phyloP scores from a whole-genome alignment of 2,113 vertebrate genomes.

The Mohoua ochrocephala region DNA sequence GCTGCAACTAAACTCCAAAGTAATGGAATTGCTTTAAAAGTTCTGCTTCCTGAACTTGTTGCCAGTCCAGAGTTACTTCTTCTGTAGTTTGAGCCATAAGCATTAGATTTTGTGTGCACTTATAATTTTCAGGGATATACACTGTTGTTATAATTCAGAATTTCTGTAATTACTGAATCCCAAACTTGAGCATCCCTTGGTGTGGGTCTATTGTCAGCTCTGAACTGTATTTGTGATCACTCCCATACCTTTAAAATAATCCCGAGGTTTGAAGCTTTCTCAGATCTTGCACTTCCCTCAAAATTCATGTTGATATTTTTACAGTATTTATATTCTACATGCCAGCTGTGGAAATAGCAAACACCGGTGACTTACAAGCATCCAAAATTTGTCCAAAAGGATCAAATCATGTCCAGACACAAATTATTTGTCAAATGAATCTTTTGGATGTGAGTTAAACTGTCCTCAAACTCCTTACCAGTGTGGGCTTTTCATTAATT shows the following conservation, averaged over 20 bases:
- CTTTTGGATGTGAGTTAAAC: not conserved
- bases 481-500: not conserved
- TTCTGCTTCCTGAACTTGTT: not conserved
- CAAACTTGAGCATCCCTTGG: not conserved
- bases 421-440: not conserved
- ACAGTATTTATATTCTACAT: not conserved
- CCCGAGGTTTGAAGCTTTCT: not conserved
- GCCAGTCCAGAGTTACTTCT: not conserved
- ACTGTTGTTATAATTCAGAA: not conserved
- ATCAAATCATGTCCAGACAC: not conserved
- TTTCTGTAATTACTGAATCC: not conserved
- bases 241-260: not conserved
- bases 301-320: not conserved
- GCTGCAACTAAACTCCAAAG: accelerated
- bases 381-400: not conserved
- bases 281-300: not conserved
- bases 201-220: not conserved
- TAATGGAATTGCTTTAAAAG: not conserved
- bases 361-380: not conserved
- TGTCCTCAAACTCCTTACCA: not conserved
- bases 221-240: not conserved
- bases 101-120: not conserved
- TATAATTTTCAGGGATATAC: not conserved
- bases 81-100: not conserved
- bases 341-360: not conserved